Evolutionary conservation across 2,888 invertebrate species (phyloP).

Genomic region (Mythimna vitellina): DNA sequence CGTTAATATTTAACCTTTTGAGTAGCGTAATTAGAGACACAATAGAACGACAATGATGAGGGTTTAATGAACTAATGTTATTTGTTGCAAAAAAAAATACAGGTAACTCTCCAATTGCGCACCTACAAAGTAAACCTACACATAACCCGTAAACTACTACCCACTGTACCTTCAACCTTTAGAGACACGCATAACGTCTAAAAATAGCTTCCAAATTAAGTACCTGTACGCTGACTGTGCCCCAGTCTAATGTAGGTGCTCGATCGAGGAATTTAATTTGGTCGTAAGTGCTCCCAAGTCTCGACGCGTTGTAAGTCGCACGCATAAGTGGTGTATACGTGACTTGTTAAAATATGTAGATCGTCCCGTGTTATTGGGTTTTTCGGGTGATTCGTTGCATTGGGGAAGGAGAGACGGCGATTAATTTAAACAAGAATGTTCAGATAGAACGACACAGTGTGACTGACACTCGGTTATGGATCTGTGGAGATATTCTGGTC

Average conservation of each 20-base stretch:
- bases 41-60: no score
- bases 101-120: background rate
- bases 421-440: background rate
- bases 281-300: constrained; percentile 36
- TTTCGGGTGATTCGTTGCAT: constrained; percentile 2
- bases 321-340: constrained; percentile 17
- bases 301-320: constrained; percentile 18
- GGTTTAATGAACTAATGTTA: no score
- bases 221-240: constrained; percentile 21
- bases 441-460: background rate
- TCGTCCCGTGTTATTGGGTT: constrained; percentile 1
- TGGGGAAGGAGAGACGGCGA: background rate
- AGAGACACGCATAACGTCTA: constrained; percentile 11
- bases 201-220: constrained; percentile 41
- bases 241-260: constrained; percentile 33
- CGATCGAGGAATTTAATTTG: constrained; percentile 54
- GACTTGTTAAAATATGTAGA: constrained; percentile 35
- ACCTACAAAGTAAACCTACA: constrained; percentile 2
- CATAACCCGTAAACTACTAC: background rate
- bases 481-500: background rate
- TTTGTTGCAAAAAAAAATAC: no score
- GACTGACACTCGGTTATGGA: background rate
- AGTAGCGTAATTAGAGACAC: no score
- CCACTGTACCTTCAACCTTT: constrained; percentile 1
- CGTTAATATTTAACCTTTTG: no score